These are phyloP conservation scores for Drosophila parthenogenetica DNA, from an alignment of 2,888 invertebrate genomes.

Conservation along the genomic window DNA sequence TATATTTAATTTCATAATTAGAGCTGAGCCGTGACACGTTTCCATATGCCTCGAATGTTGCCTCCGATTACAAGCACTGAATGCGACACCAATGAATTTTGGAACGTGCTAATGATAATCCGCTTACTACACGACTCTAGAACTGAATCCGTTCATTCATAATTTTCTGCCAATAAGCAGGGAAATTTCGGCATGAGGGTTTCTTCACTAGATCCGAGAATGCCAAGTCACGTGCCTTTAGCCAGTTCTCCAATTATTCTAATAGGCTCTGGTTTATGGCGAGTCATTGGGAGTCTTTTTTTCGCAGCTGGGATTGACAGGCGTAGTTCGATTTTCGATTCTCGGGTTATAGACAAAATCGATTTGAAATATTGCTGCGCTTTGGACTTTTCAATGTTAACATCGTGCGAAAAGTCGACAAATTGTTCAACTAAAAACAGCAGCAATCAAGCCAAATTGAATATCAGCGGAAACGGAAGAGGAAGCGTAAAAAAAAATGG, in stretches of 20 bases:
- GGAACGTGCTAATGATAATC: constrained; percentile 67
- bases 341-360: constrained; percentile 28
- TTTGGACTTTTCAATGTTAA: constrained; percentile 69
- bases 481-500: constrained; percentile 65
- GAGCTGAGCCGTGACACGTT: constrained; percentile 64
- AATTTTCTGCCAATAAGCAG: constrained; percentile 56
- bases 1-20: constrained; percentile 77
- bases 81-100: constrained; percentile 49
- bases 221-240: constrained; percentile 51
- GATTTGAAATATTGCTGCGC: constrained; percentile 66
- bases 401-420: constrained; percentile 72
- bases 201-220: neutral
- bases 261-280: constrained; percentile 39
- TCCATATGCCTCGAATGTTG: constrained; percentile 20
- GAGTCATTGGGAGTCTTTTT: constrained; percentile 33
- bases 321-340: constrained; percentile 5
- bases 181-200: constrained; percentile 17
- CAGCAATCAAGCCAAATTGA: constrained; percentile 82
- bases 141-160: constrained; percentile 59
- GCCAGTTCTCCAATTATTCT: constrained; percentile 49
- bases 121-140: constrained; percentile 49
- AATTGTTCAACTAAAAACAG: constrained; percentile 72
- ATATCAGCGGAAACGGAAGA: constrained; percentile 74
- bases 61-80: constrained; percentile 56
- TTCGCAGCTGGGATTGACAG: constrained; percentile 33